Base-by-base conservation (phyloP, 2,888 invertebrate species). In the Trilocha varians region DNA sequence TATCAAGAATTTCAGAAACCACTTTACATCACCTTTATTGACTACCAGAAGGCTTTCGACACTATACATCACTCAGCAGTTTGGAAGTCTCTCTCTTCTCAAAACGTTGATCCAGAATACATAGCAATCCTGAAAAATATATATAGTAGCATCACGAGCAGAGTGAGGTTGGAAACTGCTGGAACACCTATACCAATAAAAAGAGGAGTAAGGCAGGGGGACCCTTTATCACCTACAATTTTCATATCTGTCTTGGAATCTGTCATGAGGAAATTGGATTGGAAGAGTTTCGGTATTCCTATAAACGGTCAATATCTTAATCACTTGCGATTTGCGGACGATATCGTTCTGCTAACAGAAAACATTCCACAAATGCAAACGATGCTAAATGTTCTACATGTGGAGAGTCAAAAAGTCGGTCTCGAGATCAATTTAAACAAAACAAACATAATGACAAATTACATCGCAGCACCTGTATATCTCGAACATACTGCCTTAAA, bases 371-470 rank as follows among this genome's bases (percentile, higher is more conserved):
- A 42, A 34, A 32, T 42, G n/a, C 34, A 42, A 15, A 1, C 25
- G 16, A 48, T 52, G 49, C 45, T 49, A 42, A 16, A 45, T 16
- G 13, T 44, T n/a, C 40, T 55, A 40, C 38, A 48, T 3, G 5
- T 36, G 25, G 46, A 17, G 13, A 50, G 50, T n/a, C 5, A 18
- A 11, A 13, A 44, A 32, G 44, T 41, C 32, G 53, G 52, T 1
- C 32, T 55, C 18, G 45, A 54, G 44, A 50, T 50, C 1, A 48
- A 55, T 13, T 18, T 42, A 13, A 34, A 34, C 11, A 55, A 52
- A 44, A 49, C 52, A 4, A 55, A 49, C 15, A 34, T 44, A 5
- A 52, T 55, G 52, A 47, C 48, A n/a, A 47, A 48, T 16, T 36
- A 36, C 14, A 15, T 16, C 2, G 43, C 44, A 39, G 35, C 9